Percentiles rank a stretch among this genome's conserved stretches.
Evolutionary conservation across 2,888 invertebrate species (phyloP).

Genomic region (Drosophila paranaensis): DNA sequence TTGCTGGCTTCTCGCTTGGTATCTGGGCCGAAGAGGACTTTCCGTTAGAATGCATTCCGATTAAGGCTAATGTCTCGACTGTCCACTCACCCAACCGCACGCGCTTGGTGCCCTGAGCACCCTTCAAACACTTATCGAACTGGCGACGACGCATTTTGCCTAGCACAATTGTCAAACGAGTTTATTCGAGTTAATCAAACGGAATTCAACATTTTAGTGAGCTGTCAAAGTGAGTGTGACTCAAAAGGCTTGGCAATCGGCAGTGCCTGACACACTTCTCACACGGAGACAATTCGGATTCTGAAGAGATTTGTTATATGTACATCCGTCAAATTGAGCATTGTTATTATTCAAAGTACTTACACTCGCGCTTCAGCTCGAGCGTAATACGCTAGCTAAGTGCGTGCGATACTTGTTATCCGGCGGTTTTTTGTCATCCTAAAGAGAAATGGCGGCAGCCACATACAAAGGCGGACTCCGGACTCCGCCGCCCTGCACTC

Average conservation of each 20-base stretch:
- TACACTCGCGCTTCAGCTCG: conserved; percentile 44
- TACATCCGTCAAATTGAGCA: conserved; percentile 78
- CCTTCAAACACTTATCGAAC: conserved; percentile 12
- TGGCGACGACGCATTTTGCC: conserved; percentile 40
- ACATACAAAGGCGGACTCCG: conserved; percentile 59
- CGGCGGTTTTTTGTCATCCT: conserved; percentile 34
- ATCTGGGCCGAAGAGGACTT: background rate
- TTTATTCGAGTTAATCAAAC: background rate
- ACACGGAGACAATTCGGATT: conserved; percentile 29
- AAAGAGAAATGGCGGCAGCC: conserved; percentile 35
- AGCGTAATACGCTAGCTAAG: conserved; percentile 60
- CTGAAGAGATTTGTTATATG: conserved; percentile 68
- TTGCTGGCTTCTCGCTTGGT: background rate
- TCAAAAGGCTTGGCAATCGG: conserved; percentile 20
- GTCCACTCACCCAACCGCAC: conserved; percentile 7
- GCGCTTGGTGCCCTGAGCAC: background rate
- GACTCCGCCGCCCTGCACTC: conserved; percentile 57
- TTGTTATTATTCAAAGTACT: conserved; percentile 78
- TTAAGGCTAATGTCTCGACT: background rate
- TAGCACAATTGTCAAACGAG: background rate
- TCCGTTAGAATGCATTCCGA: background rate
- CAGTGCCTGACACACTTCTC: background rate
- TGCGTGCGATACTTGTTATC: conserved; percentile 50
- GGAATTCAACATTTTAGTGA: background rate
- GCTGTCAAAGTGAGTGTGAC: conserved; percentile 16